These are phyloP conservation scores for Apantesis nais DNA, from an alignment of 2,888 invertebrate genomes.

Conservation along the genomic window DNA sequence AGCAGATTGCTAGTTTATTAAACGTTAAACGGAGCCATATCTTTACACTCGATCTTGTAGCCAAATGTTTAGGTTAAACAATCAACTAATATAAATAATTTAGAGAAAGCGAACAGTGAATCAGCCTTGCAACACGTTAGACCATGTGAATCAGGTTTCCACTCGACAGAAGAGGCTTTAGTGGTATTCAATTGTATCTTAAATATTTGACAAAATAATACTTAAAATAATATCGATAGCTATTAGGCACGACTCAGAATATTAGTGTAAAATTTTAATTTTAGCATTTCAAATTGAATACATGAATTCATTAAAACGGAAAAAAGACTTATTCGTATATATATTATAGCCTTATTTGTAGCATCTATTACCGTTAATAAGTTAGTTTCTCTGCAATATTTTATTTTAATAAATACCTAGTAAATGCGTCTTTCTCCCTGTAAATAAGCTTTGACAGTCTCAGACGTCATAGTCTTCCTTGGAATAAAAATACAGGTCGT, in stretches of 20 bases:
- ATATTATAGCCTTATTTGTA: background rate
- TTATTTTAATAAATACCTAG: background rate
- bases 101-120: background rate
- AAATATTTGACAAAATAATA: slow-evolving; percentile 53
- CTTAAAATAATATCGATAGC: slow-evolving; percentile 49
- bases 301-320: background rate
- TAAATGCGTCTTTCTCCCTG: background rate
- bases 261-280: background rate
- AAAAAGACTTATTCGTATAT: background rate
- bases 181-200: slow-evolving; percentile 47
- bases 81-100: too few relatives aligned
- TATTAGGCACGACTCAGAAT: slow-evolving; percentile 28
- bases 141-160: slow-evolving; percentile 57
- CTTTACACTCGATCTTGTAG: too few relatives aligned
- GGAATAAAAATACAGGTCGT: background rate
- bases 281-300: background rate
- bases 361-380: too few relatives aligned
- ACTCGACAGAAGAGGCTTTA: slow-evolving; percentile 50
- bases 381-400: too few relatives aligned
- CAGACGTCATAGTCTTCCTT: background rate
- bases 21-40: too few relatives aligned
- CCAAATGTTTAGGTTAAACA: too few relatives aligned
- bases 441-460: background rate
- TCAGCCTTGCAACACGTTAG: slow-evolving; percentile 6
- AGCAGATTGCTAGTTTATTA: background rate